Evolutionary conservation across 2,113 vertebrate genomes (phyloP), one percentile per base, ranked within the genome.

Genomic region (Mus spicilegus): DNA sequence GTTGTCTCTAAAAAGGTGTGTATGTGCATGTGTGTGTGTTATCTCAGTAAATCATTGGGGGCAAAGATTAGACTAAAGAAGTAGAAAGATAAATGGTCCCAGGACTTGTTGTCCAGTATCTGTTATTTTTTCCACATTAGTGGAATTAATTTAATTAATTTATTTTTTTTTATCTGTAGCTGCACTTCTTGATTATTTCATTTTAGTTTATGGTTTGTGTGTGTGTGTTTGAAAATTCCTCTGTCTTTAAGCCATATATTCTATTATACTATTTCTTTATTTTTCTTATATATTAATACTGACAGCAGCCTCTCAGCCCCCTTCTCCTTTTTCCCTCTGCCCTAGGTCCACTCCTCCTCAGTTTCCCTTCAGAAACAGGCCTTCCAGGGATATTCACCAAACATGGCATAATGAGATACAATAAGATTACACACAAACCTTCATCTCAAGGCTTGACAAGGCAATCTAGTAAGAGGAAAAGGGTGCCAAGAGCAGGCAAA

Each of bases 141-240:
- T 77, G 1, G 36, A 30, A 33, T 80, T 46, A 11, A 75, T 78
- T 88, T 91, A 36, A 51, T 72, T 42, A 42, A 42, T 42, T 7
- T 22, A 85, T 65, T 88, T 91, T 65, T 72, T 87, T 88, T 78
- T 12, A 89, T n/a, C 24, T 80, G 4, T 51, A 86, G 24, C 58
- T 58, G 2, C 22, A 49, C 75, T 85, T 86, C 16, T 63, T 70
- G 33, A n/a, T 9, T 67, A 72, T 73, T 95, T 89, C 2, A 12
- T 96, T 95, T n/a, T 56, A n/a, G 33, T n/a, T 80, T 87, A 56
- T 95, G 11, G 28, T 30, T 67, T 90, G 67, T 61, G 49, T 85
- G 75, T 90, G 70, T 86, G 12, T 72, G 12, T 92, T 70, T 94
- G 58, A 88, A 89, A 58, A 46, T 51, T 49, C 87, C 73, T 89